Conservation (phyloP, 2,797 vertebrate species). For the Paguma larvata region DNA sequence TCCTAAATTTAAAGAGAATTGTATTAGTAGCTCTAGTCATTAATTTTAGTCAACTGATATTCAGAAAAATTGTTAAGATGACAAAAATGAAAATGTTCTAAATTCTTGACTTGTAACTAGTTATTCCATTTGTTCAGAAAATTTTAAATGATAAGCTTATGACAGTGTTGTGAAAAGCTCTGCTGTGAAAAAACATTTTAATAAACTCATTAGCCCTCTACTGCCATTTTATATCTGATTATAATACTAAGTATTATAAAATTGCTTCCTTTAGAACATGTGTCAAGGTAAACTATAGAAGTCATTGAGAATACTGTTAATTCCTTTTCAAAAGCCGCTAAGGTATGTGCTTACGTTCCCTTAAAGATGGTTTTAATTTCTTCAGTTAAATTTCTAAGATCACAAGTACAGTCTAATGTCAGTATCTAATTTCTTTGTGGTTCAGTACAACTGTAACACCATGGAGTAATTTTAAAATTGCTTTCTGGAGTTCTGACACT, state of each 20-base stretch:
- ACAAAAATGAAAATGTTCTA: not conserved
- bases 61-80: conserved; percentile 13
- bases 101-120: not conserved
- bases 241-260: not conserved
- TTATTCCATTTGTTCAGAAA: not conserved
- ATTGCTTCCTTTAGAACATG: not conserved
- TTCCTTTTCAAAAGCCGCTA: conserved; percentile 37
- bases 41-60: not conserved
- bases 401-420: not conserved
- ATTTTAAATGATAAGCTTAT: not conserved
- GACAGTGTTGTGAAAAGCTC: not conserved
- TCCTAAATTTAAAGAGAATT: not conserved
- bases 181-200: not conserved
- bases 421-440: not conserved
- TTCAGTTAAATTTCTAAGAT: not conserved
- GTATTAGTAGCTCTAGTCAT: not conserved
- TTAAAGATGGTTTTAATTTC: not conserved
- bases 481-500: not conserved
- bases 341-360: not conserved
- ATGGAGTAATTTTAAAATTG: not conserved
- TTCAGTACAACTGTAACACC: not conserved
- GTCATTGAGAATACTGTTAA: not conserved
- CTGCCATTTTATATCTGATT: conserved; percentile 10
- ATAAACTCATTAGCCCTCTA: not conserved
- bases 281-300: not conserved